These are phyloP conservation scores for Cinclus mexicanus DNA, from an alignment of 2,113 vertebrate genomes.

Conservation along the genomic window DNA sequence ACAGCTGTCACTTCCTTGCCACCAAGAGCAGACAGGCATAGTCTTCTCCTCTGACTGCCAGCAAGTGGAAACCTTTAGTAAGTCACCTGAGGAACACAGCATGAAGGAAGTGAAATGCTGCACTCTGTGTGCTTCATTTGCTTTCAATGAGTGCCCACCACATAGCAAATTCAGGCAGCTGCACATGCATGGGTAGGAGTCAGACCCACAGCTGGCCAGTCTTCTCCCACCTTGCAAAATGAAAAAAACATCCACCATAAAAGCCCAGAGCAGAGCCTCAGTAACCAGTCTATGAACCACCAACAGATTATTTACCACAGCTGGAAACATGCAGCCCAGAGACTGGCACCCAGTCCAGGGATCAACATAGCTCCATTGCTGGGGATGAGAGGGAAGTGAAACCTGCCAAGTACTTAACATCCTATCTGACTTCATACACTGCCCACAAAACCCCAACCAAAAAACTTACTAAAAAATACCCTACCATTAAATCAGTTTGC, in stretches of 20 bases:
- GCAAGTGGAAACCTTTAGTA: not conserved
- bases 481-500: not conserved
- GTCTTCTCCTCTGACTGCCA: not conserved
- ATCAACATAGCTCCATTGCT: not conserved
- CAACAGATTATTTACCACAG: not conserved
- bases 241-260: not conserved
- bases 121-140: not conserved
- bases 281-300: not conserved
- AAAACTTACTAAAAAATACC: not conserved
- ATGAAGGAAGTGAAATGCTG: accelerated
- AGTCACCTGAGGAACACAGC: not conserved
- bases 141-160: not conserved
- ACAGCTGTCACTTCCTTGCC: not conserved
- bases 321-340: not conserved
- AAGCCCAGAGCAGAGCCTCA: not conserved
- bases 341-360: not conserved
- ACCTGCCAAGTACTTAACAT: not conserved
- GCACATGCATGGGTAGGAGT: not conserved
- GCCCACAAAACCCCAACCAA: not conserved
- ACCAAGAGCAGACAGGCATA: accelerated
- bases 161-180: slow-evolving; percentile 13
- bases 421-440: not conserved
- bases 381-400: not conserved
- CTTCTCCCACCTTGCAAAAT: not conserved
- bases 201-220: not conserved